Base-by-base conservation (phyloP, 2,113 vertebrate genomes). In the Rhinolophus ferrumequinum region DNA sequence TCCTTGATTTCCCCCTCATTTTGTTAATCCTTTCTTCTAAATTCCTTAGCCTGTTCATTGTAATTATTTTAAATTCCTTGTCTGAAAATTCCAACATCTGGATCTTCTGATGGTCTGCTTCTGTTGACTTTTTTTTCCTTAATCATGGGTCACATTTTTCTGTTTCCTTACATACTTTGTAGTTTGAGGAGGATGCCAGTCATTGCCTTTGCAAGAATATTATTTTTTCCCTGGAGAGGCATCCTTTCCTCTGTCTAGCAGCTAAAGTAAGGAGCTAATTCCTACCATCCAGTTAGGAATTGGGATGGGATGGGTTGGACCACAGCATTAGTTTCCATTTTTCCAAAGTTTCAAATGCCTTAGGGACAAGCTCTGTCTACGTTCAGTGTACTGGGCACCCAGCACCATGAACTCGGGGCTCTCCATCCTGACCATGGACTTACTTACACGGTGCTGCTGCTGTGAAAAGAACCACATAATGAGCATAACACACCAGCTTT, bases 381-480 rank as follows among this genome's bases (percentile, higher is more conserved):
- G 10, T 30, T 6, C 24, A 3, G 24, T 8, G 13, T 13, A 0
- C 62, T 2, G 56, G 60, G 47, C 13, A 0, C 58, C 33, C 60
- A 10, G 72, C 14, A 7, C 87, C 24, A 2, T 15, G 47, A 21
- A 11, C 15, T 19, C 60, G 24, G 47, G 3, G 11, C 18, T 54
- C 35, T 41, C 6, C 38, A 8, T 21, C 70, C 60, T 44, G 35
- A 44, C 56, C 1, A 0, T 4, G 38, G 26, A 50, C 33, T 24
- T 19, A 58, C 33, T 24, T 2, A 5, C 10, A 4, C 0, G 6
- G 28, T 2, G 9, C 15, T 5, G 0, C 35, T 8, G 38, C 6
- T 0, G 6, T 15, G 30, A 15, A 67, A 77, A 33, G 54, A 30
- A 56, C 35, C 22, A 0, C 41, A 9, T 30, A 56, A 26, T 6